Base-by-base conservation (phyloP, 2,888 invertebrate genomes). In the Halocaridina rubra region DNA sequence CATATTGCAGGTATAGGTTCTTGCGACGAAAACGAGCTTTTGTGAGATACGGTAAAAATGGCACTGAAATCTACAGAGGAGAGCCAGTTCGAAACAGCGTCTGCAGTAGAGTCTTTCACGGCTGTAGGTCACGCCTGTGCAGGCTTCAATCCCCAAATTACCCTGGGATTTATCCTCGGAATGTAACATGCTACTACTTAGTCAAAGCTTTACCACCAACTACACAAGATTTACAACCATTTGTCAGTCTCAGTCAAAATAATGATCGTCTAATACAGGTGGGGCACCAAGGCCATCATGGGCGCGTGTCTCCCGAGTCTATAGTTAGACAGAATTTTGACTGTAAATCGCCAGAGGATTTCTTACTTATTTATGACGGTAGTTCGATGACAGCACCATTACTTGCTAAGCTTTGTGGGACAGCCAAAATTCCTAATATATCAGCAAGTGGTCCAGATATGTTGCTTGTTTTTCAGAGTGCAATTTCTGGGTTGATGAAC, bases 141-240 rank as follows among this genome's bases (percentile, higher is more conserved):
- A 94, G 95, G 88, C 94, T 96, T 86, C 95, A 96, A 91, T 96
- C 96, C 27, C 97, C 97, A 10, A 97, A 97, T 93, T 97, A 95
- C 91, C 96, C 96, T 10, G 97, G 97, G 77, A 94, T 96, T 88
- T 97, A 97, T 91, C 96, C 96, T 7, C 92, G 96, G 86, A 96
- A 96, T 91, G 94, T 96, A 88, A 95, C 95, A 29, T 87, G 87
- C 30, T 87, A 85, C 74, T 87, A 87, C 80, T 76, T 87, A 64
- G 85, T 87, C 10, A 87, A 87, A 57, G 79, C 85, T 3, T 57
- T 80, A 53, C 78, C 81, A 2, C 39, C 85, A 30, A 79, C 81
- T 24, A 61, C 85, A 5, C 69, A 75, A 3, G 69, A 76, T 27
- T 61, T 80, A 0, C 33, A 75, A 29, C 85, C 87, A 1, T 79